Evolutionary conservation across 2,113 vertebrate species (phyloP).

Genomic region (Neolamprologus hecqui): DNA sequence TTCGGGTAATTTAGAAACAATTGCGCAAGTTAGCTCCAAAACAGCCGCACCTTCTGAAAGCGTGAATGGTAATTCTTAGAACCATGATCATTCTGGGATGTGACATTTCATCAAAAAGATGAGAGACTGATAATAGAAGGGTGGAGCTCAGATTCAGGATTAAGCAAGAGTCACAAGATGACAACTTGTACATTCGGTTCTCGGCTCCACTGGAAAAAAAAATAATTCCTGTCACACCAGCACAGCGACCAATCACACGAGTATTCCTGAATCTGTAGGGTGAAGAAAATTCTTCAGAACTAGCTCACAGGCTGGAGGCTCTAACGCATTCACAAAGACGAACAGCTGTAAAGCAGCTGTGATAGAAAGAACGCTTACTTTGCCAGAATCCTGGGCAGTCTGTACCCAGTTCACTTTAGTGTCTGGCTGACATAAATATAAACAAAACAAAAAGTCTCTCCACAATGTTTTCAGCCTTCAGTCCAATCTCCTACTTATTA

Average conservation of each 20-base stretch:
- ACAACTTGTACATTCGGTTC: conserved; percentile 6
- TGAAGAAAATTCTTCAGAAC: not conserved
- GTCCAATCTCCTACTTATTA: not conserved
- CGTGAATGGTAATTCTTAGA: not conserved
- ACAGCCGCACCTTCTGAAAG: not conserved
- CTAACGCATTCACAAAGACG: not conserved
- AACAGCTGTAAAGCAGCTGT: conserved; percentile 13
- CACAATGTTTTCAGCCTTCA: not conserved
- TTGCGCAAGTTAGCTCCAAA: not conserved
- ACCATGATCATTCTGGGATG: not conserved
- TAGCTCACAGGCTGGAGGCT: not conserved
- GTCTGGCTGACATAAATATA: not conserved
- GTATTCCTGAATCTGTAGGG: not conserved
- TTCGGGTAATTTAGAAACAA: not conserved
- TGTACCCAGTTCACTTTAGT: not conserved
- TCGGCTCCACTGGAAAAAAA: not conserved
- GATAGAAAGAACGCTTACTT: not conserved
- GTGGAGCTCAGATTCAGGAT: not conserved
- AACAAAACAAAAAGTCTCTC: not conserved
- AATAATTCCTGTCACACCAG: not conserved
- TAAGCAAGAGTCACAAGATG: not conserved
- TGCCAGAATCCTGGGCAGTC: not conserved
- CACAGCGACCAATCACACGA: not conserved
- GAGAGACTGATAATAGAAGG: not conserved
- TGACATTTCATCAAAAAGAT: not conserved